Percentiles rank a stretch among this genome's conserved stretches.
phyloP scores from a whole-genome alignment of 2,113 vertebrate species.

The Forbesichthys agassizii region DNA sequence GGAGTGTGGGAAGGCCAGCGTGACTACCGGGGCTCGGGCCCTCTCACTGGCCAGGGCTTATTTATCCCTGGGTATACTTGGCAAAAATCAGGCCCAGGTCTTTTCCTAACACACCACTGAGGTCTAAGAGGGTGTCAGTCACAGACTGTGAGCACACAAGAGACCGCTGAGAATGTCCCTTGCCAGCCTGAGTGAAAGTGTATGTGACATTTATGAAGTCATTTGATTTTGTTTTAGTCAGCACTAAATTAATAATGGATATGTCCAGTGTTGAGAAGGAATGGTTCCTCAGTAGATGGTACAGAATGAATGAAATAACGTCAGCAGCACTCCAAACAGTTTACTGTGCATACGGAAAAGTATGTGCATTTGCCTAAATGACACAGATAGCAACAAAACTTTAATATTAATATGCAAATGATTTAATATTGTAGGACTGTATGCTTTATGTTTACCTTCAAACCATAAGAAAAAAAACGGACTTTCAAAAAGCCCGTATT shows the following conservation, averaged over 20 bases:
- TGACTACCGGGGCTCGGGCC: slow-evolving; percentile 47
- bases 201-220: neutral
- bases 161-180: neutral
- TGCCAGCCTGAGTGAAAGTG: neutral
- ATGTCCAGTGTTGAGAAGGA: neutral
- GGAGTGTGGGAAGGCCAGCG: slow-evolving; percentile 77
- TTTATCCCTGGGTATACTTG: slow-evolving; percentile 48
- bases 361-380: neutral
- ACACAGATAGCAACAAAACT: neutral
- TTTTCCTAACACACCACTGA: too few species aligned
- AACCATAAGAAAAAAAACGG: too few species aligned
- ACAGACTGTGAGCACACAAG: neutral
- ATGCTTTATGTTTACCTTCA: too few species aligned
- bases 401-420: neutral
- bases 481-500: too few species aligned
- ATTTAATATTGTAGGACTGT: neutral
- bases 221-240: neutral
- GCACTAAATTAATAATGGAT: neutral
- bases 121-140: slow-evolving; percentile 29
- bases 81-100: too few species aligned
- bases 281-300: neutral
- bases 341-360: neutral
- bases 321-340: neutral
- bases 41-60: slow-evolving; percentile 61
- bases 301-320: neutral